Percentiles rank a stretch among this genome's conserved stretches.
These are phyloP conservation scores for Hydrotaea diabolus DNA, from an alignment of 2,888 invertebrate genomes.

Conservation along the genomic window DNA sequence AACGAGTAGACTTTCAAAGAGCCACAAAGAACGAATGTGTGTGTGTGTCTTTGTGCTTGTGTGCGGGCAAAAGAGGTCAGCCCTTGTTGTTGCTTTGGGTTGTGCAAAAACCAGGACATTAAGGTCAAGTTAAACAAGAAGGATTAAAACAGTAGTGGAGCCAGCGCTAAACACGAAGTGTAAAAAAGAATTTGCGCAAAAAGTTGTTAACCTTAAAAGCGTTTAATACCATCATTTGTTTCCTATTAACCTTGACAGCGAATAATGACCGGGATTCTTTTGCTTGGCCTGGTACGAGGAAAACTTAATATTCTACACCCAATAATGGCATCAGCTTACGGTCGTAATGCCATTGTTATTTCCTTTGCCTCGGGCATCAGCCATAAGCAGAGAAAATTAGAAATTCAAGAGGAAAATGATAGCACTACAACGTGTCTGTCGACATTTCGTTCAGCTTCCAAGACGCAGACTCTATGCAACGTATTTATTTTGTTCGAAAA, in stretches of 20 bases:
- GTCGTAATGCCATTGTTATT: constrained; percentile 49
- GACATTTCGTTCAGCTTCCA: neutral
- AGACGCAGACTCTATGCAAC: neutral
- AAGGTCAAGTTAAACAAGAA: constrained; percentile 50
- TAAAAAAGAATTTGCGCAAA: constrained; percentile 5
- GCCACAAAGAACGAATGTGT: no score
- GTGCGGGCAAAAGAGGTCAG: neutral
- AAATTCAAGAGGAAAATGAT: constrained; percentile 61
- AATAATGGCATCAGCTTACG: constrained; percentile 42
- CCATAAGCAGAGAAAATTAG: constrained; percentile 51
- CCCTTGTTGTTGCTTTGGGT: neutral
- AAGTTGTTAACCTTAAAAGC: constrained; percentile 44
- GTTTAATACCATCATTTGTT: constrained; percentile 18
- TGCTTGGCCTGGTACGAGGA: neutral
- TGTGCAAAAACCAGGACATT: neutral
- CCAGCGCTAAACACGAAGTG: neutral
- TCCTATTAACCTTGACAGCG: constrained; percentile 9
- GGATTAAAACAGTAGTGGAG: constrained; percentile 25
- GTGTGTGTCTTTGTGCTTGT: neutral
- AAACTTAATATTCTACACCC: constrained; percentile 3
- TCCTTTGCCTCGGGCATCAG: neutral
- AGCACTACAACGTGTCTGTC: constrained; percentile 31
- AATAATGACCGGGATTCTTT: neutral
- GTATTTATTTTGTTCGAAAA: constrained; percentile 52
- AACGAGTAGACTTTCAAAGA: neutral